Evolutionary conservation across 2,113 vertebrate genomes (phyloP), one percentile per base, ranked within the genome.

Genomic region (Xiphophorus couchianus): DNA sequence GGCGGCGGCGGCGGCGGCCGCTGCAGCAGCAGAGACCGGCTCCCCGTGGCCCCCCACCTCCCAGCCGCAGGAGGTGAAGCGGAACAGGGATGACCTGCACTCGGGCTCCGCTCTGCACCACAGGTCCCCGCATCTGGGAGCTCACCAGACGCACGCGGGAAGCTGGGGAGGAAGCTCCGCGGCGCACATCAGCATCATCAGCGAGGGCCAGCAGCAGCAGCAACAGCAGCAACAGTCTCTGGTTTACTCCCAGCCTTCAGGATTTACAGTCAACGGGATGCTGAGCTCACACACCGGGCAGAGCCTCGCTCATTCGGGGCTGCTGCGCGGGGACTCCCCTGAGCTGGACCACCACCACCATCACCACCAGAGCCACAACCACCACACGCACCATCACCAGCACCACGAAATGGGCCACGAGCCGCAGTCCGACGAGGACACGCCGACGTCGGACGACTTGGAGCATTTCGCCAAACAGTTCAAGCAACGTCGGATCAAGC

Each of bases 241-340:
- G 74, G 94, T 97, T 58, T 98, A 98, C 91, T 96, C 97, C 28
- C 97, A 98, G 88, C 84, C 96, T 25, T 95, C 96, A 14, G 97
- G 96, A 29, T 97, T 98, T 89, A 98, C 97, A 29, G 97, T 98
- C 86, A 98, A 98, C 93, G 97, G 97, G 85, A 99, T 98, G 97
- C 93, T 98, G 80, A 96, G 95, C 91, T 95, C 96, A 30, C 95
- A 96, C 78, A 95, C 95, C 63, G 95, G 96, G 35, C 96, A 97
- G 86, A 96, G 95, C 93, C 93, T 98, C 78, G 95, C 97, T 88
- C 97, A 99, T 93, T 94, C 96, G 0, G 96, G 96, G 73, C 86
- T 98, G 84, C 96, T 97, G 90, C 95, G 97, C 66, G 96, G 96
- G 63, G 97, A 98, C 82, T 97, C 97, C 66, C 97, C 97, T 14